Conservation (phyloP, 2,797 vertebrate species). For the Chiloscyllium punctatum region DNA sequence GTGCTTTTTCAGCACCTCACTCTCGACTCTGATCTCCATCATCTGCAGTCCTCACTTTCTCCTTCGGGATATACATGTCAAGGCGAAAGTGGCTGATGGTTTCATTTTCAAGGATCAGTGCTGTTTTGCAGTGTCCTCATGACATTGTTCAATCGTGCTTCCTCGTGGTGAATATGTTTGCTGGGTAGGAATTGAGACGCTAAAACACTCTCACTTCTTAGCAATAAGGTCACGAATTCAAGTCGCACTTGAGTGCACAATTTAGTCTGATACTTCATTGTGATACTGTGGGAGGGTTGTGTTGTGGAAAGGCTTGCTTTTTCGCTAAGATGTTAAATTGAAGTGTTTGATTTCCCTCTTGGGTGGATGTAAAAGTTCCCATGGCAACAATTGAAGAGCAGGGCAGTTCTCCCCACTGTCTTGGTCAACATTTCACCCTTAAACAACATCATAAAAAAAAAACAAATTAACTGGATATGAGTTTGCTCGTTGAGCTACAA, state of each 20-base stretch:
- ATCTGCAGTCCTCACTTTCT: too few relatives aligned
- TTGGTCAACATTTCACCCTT: neutral
- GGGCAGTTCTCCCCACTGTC: neutral
- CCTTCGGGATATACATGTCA: neutral
- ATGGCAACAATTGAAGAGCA: neutral
- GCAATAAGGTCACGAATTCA: neutral
- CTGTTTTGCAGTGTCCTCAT: neutral
- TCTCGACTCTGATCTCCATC: too few relatives aligned
- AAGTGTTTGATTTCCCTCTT: neutral
- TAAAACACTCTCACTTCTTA: neutral
- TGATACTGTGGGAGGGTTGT: neutral
- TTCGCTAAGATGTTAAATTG: neutral
- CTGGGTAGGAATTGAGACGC: neutral
- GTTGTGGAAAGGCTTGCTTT: neutral
- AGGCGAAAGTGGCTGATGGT: neutral
- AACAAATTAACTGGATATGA: neutral
- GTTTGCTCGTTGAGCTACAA: too few relatives aligned
- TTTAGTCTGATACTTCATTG: neutral
- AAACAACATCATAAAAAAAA: neutral
- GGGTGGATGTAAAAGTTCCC: neutral
- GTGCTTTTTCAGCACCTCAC: too few relatives aligned
- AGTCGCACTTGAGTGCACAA: neutral
- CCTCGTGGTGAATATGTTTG: neutral
- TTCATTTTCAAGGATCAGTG: neutral
- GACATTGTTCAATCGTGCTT: neutral